These are phyloP conservation scores for Serrognathus titanus DNA, from an alignment of 2,888 invertebrate species.

Conservation along the genomic window DNA sequence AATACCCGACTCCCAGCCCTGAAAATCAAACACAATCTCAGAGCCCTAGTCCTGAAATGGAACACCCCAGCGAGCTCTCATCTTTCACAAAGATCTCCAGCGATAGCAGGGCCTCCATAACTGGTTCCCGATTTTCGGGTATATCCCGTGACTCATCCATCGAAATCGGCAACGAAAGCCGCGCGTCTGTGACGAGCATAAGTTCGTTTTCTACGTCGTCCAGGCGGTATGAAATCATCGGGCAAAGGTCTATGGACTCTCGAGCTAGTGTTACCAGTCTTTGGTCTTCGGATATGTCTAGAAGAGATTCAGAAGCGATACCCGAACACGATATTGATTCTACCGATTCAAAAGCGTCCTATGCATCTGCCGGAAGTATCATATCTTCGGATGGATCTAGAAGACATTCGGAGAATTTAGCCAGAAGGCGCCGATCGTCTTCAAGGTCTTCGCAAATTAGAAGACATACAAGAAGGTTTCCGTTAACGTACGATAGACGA, in stretches of 20 bases:
- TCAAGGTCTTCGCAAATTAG: constrained; percentile 43
- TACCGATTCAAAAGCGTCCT: constrained; percentile 40
- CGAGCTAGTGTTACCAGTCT: constrained; percentile 47
- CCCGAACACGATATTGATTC: constrained; percentile 47
- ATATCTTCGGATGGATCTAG: constrained; percentile 39
- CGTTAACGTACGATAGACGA: constrained; percentile 55
- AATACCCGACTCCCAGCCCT: constrained; percentile 50
- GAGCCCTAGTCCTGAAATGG: constrained; percentile 40
- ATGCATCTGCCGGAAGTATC: constrained; percentile 41
- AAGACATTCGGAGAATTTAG: constrained; percentile 40
- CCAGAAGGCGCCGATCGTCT: constrained; percentile 39
- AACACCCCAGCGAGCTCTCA: constrained; percentile 40
- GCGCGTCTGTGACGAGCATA: constrained; percentile 47
- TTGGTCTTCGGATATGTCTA: constrained; percentile 44
- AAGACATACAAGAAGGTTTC: constrained; percentile 54
- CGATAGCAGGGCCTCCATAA: constrained; percentile 30
- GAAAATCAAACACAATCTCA: constrained; percentile 45
- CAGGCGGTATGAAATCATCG: constrained; percentile 46
- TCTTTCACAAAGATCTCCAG: constrained; percentile 40
- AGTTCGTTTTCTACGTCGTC: constrained; percentile 49
- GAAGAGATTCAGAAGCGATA: constrained; percentile 48
- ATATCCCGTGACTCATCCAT: constrained; percentile 48
- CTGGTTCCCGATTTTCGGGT: constrained; percentile 13
- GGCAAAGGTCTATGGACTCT: constrained; percentile 48
- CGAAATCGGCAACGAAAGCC: constrained; percentile 46